These are phyloP conservation scores for Sula dactylatra DNA, from an alignment of 2,113 vertebrate genomes.

Conservation along the genomic window DNA sequence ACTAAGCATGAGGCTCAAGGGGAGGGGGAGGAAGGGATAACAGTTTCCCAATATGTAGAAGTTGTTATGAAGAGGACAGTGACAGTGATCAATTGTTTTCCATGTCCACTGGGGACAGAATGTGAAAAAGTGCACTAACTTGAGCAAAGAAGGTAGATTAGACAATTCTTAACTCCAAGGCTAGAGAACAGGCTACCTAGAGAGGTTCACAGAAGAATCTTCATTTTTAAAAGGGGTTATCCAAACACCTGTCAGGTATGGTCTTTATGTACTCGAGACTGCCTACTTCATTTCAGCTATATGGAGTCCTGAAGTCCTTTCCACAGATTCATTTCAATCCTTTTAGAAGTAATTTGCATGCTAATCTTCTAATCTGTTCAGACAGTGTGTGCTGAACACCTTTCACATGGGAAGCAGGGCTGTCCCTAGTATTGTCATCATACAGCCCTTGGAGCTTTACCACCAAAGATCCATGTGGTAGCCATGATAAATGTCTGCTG, in stretches of 20 bases:
- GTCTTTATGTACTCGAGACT: background rate
- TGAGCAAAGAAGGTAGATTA: background rate
- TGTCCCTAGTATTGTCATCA: background rate
- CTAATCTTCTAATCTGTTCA: background rate
- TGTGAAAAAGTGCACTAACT: background rate
- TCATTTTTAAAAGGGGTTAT: background rate
- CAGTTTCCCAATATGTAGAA: conserved; percentile 39
- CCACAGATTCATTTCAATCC: background rate
- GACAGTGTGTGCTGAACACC: background rate
- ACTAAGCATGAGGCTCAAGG: conserved; percentile 41
- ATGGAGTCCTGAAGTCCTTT: background rate
- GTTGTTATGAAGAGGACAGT: conserved; percentile 32
- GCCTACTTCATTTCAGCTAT: background rate
- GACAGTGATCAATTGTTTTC: conserved; percentile 43
- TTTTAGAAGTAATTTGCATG: background rate
- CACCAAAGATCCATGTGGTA: background rate
- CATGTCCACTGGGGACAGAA: background rate
- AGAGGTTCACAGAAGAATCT: background rate
- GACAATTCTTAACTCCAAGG: background rate
- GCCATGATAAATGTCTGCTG: background rate
- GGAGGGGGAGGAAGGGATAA: conserved; percentile 35
- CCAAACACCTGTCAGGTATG: background rate
- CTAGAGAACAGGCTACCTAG: background rate
- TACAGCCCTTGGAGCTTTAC: background rate
- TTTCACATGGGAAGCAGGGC: background rate